phyloP scores from a whole-genome alignment of 2,888 invertebrate genomes.

The Hermaeophaga mercurialis region DNA sequence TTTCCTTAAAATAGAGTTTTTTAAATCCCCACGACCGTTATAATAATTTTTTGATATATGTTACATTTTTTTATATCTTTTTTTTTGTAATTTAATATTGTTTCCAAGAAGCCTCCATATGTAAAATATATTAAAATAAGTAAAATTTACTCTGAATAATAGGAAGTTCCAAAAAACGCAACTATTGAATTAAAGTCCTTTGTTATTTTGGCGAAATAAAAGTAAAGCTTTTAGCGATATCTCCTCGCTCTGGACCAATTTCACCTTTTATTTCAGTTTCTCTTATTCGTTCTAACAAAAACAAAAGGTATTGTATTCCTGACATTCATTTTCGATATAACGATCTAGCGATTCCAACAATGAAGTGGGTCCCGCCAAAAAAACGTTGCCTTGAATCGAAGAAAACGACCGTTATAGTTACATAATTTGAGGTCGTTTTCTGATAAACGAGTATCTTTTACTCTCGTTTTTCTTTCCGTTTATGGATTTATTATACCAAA shows the following conservation, averaged over 20 bases:
- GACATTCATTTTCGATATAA: constrained; percentile 9
- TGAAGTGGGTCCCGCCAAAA: constrained; percentile 10
- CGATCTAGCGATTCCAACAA: constrained; percentile 1
- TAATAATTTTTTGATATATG: too few relatives aligned
- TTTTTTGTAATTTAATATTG: too few relatives aligned
- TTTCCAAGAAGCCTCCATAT: too few relatives aligned
- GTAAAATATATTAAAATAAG: too few relatives aligned
- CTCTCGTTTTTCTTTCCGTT: constrained; percentile 16
- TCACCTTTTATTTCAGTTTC: constrained; percentile 1
- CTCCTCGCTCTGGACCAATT: constrained; percentile 3
- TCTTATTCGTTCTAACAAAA: background rate
- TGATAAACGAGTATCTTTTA: constrained; percentile 14
- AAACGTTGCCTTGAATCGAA: constrained; percentile 20
- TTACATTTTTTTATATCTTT: too few relatives aligned
- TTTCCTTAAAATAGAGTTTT: too few relatives aligned
- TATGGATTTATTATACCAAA: constrained; percentile 13
- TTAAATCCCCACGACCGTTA: too few relatives aligned
- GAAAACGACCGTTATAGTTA: constrained; percentile 28
- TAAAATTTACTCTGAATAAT: too few relatives aligned
- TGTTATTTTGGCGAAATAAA: too few relatives aligned
- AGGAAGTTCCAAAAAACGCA: too few relatives aligned
- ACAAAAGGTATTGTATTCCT: constrained; percentile 7
- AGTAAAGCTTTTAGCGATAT: too few relatives aligned
- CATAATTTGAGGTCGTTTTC: constrained; percentile 29
- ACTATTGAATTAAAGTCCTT: too few relatives aligned